Conservation (phyloP, 1,140 invertebrate species). For the Ceratoteleas bidentatus region DNA sequence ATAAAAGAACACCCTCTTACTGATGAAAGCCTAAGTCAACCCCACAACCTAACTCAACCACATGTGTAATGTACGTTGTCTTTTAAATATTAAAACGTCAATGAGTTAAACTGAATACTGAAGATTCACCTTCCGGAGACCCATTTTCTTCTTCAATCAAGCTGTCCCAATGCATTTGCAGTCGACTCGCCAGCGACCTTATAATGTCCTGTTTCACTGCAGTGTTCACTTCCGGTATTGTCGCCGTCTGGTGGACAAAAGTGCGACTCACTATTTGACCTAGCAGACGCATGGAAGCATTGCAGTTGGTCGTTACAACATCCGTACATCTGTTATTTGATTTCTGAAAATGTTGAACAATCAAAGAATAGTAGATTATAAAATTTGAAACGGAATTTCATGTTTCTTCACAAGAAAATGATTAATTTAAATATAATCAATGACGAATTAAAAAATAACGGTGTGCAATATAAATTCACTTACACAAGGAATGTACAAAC, state of each 20-base stretch:
- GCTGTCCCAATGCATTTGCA: slow-evolving; percentile 93
- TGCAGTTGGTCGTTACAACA: slow-evolving; percentile 66
- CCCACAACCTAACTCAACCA: too few species aligned
- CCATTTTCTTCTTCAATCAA: slow-evolving; percentile 89
- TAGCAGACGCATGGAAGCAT: slow-evolving; percentile 82
- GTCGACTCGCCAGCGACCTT: slow-evolving; percentile 87
- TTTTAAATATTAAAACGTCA: not conserved
- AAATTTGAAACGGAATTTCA: too few species aligned
- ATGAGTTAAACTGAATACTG: too few species aligned
- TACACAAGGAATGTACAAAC: slow-evolving; percentile 86
- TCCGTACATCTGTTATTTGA: slow-evolving; percentile 76
- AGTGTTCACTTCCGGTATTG: slow-evolving; percentile 84
- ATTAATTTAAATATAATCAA: too few species aligned
- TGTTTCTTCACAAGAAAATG: too few species aligned
- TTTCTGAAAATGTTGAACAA: slow-evolving; percentile 33
- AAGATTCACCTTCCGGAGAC: slow-evolving; percentile 82
- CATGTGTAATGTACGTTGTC: too few species aligned
- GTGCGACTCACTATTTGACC: slow-evolving; percentile 87
- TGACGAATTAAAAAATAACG: not conserved
- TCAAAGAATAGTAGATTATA: not conserved
- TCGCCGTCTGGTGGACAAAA: slow-evolving; percentile 87
- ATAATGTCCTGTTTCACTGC: slow-evolving; percentile 90
- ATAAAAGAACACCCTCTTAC: too few species aligned
- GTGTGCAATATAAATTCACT: slow-evolving; percentile 74
- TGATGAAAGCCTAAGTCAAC: too few species aligned